A percentile compares a stretch with the other conserved stretches of the same genome.
Conservation (phyloP, 1,140 invertebrate genomes). For the Parasteatoda tepidariorum region DNA sequence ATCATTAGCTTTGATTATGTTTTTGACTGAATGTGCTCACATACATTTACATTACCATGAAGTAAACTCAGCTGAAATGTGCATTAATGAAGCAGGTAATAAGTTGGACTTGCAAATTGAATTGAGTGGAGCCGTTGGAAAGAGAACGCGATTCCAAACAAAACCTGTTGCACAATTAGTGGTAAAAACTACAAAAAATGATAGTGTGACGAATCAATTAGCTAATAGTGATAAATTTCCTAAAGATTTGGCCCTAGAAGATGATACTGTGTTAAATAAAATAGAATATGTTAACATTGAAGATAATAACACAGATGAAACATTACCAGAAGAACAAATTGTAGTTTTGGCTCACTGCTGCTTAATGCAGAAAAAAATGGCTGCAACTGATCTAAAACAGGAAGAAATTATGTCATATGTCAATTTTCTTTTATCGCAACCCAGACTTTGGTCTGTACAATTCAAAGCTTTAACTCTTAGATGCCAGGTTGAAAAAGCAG, state of each 20-base stretch:
- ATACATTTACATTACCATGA: conserved; percentile 81
- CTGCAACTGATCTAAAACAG: conserved; percentile 79
- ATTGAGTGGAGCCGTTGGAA: conserved; percentile 81
- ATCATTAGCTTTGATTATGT: conserved; percentile 73
- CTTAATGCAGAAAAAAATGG: conserved; percentile 76
- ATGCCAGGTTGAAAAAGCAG: conserved; percentile 80
- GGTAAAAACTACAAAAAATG: conserved; percentile 74
- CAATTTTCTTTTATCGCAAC: conserved; percentile 68
- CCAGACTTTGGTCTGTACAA: conserved; percentile 73
- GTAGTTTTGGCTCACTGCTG: conserved; percentile 81
- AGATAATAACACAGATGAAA: conserved; percentile 70
- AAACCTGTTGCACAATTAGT: conserved; percentile 84
- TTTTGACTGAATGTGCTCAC: conserved; percentile 77
- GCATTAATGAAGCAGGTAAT: conserved; percentile 75
- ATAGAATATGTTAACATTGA: conserved; percentile 78
- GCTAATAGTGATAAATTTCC: conserved; percentile 61
- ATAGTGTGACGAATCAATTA: conserved; percentile 57
- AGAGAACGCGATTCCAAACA: conserved; percentile 88
- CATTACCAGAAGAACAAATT: conserved; percentile 82
- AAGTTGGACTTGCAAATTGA: conserved; percentile 76
- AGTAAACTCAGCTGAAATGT: conserved; percentile 76
- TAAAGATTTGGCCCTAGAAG: conserved; percentile 77
- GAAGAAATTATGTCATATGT: conserved; percentile 84
- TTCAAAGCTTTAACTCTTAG: conserved; percentile 78
- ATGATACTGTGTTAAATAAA: conserved; percentile 84